Evolutionary conservation across 2,888 invertebrate genomes (phyloP), one percentile per base, ranked within the genome.

Genomic region (Neoaliturus tenellus): DNA sequence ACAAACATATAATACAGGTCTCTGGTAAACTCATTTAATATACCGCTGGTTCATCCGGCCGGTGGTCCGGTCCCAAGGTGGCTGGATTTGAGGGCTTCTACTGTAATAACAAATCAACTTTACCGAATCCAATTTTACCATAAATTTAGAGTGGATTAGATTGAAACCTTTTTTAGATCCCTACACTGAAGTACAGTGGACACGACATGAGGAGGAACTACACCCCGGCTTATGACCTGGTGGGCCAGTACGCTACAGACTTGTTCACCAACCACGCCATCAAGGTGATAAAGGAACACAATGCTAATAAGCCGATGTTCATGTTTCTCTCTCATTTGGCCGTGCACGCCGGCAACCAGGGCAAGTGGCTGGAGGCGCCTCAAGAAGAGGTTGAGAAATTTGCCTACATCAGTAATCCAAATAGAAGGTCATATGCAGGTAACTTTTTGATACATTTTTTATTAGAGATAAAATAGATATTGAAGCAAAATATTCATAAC

Each of bases 371-470:
- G 58, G 88, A 88, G 80, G 88, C 95, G 0, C 96, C 96, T 0
- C 92, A 93, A 39, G 93, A 94, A 85, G 93, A 93, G 48, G 93
- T 96, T 0, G 91, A 94, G 51, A 93, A 93, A 84, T 95, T 96
- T 91, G 91, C 93, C 3, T 92, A 96, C 88, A 94, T 97, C 41
- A 91, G 93, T 25, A 94, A 95, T 87, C 91, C 93, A 0, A 92
- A 94, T 80, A 91, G 97, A 86, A 92, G 95, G 87, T 93, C 93
- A 62, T 96, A 93, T 89, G 95, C 96, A 89, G 96, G 96, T 96
- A 90, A 48, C 3, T 62, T 35, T 10, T 35, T 35, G 35, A 35
- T 35, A 35, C 35, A 35, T 35, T 35, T 35, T 35, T 6, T n/a
- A n/a, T n/a, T n/a, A n/a, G n/a, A n/a, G n/a, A n/a, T n/a, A n/a